Evolutionary conservation across 1,140 invertebrate species (phyloP), one percentile per base, ranked within the genome.

Genomic region (Protaetia brevitarsis): DNA sequence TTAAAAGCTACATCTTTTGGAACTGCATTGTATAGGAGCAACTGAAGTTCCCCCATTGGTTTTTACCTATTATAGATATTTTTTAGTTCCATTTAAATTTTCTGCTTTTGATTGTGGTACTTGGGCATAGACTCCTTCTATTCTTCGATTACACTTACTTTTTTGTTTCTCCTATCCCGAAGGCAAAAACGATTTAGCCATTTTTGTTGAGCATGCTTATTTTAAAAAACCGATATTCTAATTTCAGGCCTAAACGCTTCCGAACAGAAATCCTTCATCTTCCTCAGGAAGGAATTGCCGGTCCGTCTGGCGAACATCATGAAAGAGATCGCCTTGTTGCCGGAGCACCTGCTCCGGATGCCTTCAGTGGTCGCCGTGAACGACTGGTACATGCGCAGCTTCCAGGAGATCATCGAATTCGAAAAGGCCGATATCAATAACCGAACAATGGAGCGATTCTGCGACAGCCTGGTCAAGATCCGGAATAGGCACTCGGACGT

Each of bases 271-370:
- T 96, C 94, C 0, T 97, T 89, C 75, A 84, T 93, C 68, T 98
- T 99, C 77, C 82, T 99, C n/a, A 85, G 94, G 45, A 95, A 97
- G 78, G 96, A 98, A 81, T 79, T 99, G 56, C 96, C 96, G 2
- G 96, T 98, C 1, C 85, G 96, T 51, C 81, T 98, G 70, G 95
- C 96, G 6, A 98, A 98, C 77, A 98, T 99, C 68, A 98, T 98
- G 95, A 96, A 97, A 79, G 96, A 99, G 81, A 96, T 99, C 73
- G 91, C 94, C 51, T 79, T 97, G 26, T 80, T 98, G n/a, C 96
- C 96, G 0, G 91, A 95, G 62, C 92, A 92, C 74, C 82, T 99
- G 5, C 80, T 96, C 1, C 82, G 87, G 64, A 96, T 94, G 87
- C 93, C 94, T 0, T 96, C 94, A 1, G 93, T 97, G 4, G 84